Conservation (phyloP, 2,888 invertebrate species). For the Ptilodon capucinus region DNA sequence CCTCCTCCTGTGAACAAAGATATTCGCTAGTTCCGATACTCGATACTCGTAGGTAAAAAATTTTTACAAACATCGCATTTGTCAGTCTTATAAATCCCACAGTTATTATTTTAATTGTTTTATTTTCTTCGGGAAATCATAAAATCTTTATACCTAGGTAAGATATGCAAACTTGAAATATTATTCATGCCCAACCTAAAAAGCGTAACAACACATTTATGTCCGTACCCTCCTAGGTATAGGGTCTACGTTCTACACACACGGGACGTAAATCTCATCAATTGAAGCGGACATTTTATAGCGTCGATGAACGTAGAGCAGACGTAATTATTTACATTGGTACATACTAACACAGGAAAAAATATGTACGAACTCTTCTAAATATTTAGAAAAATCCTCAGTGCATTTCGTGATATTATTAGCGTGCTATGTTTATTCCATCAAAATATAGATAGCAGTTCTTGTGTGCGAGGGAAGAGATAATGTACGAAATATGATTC, state of each 20-base stretch:
- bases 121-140: too few relatives aligned
- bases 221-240: too few relatives aligned
- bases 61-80: too few relatives aligned
- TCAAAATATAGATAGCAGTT: background rate
- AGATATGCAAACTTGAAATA: too few relatives aligned
- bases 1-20: slow-evolving; percentile 65
- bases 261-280: background rate
- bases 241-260: background rate
- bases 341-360: slow-evolving; percentile 31
- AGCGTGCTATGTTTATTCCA: slow-evolving; percentile 15
- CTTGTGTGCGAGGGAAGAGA: background rate
- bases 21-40: too few relatives aligned
- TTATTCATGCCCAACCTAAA: too few relatives aligned
- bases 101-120: too few relatives aligned
- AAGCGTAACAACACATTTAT: background rate
- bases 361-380: slow-evolving; percentile 42
- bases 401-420: slow-evolving; percentile 23
- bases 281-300: slow-evolving; percentile 22
- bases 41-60: too few relatives aligned
- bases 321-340: slow-evolving; percentile 46
- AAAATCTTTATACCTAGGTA: too few relatives aligned
- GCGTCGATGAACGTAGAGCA: slow-evolving; percentile 30
- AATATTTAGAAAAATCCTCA: slow-evolving; percentile 50
- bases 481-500: too few relatives aligned
- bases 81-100: too few relatives aligned